phyloP scores from a whole-genome alignment of 2,888 invertebrate species.

The Pseudococcus longispinus region DNA sequence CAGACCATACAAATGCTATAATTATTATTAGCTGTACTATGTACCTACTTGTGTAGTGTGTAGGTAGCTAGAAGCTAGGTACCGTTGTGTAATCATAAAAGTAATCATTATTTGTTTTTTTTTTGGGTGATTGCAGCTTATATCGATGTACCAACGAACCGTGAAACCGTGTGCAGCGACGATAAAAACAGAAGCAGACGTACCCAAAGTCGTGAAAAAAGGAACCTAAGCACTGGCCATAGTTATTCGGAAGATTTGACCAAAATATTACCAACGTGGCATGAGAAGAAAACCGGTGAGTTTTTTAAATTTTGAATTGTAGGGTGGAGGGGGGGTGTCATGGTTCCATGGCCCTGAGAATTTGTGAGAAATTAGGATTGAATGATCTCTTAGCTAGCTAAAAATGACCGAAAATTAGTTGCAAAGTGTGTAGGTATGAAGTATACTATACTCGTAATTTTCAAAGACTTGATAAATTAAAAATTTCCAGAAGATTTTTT shows the following conservation, averaged over 20 bases:
- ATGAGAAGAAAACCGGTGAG: slow-evolving; percentile 50
- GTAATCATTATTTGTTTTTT: background rate
- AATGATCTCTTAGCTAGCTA: too few species aligned
- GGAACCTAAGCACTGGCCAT: slow-evolving; percentile 25
- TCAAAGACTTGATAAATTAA: too few species aligned
- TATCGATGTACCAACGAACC: slow-evolving; percentile 37
- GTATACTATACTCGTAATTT: too few species aligned
- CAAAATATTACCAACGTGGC: slow-evolving; percentile 50
- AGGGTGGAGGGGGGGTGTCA: too few species aligned
- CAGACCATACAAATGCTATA: background rate
- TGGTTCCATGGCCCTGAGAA: too few species aligned
- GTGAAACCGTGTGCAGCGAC: slow-evolving; percentile 26
- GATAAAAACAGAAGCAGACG: slow-evolving; percentile 41
- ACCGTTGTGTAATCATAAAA: background rate
- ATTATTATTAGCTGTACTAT: background rate
- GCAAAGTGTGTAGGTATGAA: too few species aligned
- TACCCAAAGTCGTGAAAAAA: slow-evolving; percentile 46
- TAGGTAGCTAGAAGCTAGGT: too few species aligned
- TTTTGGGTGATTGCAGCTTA: slow-evolving; percentile 32
- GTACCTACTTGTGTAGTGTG: too few species aligned
- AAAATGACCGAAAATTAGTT: too few species aligned
- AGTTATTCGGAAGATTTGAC: slow-evolving; percentile 44
- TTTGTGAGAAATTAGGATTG: too few species aligned
- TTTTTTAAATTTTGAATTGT: background rate
- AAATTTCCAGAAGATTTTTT: too few species aligned